Conservation (phyloP, 2,113 vertebrate genomes). For the Bos taurus region DNA sequence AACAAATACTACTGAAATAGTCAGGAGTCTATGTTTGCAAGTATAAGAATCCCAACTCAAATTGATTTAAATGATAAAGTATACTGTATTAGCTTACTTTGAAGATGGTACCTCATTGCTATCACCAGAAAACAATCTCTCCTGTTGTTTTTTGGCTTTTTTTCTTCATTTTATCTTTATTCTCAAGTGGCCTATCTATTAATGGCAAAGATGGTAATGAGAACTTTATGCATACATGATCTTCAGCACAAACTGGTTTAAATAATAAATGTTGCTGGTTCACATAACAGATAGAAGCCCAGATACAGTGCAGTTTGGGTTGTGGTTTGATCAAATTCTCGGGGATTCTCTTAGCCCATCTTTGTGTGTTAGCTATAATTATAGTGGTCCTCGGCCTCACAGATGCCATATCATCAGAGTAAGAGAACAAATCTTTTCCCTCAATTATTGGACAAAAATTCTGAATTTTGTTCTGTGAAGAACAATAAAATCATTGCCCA, state of each 20-base stretch:
- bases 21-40: background rate
- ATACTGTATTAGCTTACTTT: background rate
- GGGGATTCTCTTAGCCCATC: background rate
- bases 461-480: background rate
- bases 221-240: background rate
- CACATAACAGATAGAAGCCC: background rate
- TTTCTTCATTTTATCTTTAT: background rate
- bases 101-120: background rate
- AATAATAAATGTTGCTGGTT: background rate
- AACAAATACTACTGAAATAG: background rate
- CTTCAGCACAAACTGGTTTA: background rate
- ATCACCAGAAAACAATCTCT: background rate
- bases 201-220: background rate
- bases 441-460: background rate
- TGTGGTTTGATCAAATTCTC: constrained; percentile 10
- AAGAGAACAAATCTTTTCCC: background rate
- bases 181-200: background rate
- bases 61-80: constrained; percentile 13
- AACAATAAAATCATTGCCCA: background rate
- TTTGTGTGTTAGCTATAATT: background rate
- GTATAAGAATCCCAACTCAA: background rate
- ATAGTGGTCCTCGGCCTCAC: background rate
- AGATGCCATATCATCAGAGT: background rate
- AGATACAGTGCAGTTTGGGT: background rate
- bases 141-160: background rate